Percentiles rank a stretch among this genome's conserved stretches.
phyloP scores from a whole-genome alignment of 1,140 invertebrate species.

The Hetaerina americana region DNA sequence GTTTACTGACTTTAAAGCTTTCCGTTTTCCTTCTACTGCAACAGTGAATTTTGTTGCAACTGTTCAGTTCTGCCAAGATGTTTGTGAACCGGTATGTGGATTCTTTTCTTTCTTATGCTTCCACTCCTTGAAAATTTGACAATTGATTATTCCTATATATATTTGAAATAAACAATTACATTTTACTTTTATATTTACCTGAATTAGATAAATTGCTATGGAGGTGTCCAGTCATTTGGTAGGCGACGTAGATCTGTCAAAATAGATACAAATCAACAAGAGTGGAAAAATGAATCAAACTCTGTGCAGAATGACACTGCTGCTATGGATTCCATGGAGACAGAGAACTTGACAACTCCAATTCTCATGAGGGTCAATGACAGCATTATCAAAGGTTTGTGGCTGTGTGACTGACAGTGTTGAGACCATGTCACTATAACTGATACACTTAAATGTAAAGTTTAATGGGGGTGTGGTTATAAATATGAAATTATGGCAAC shows the following conservation, averaged over 20 bases:
- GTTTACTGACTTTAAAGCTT: slow-evolving; percentile 35
- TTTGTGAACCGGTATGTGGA: slow-evolving; percentile 32
- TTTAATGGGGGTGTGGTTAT: too few species aligned
- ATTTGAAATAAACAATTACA: slow-evolving; percentile 2
- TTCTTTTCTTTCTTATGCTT: too few species aligned
- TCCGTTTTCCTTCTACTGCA: slow-evolving; percentile 37
- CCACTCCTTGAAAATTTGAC: not conserved
- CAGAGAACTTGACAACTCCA: too few species aligned
- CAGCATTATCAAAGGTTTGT: too few species aligned
- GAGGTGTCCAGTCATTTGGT: slow-evolving; percentile 26
- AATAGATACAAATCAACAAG: slow-evolving; percentile 11
- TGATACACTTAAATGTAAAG: too few species aligned
- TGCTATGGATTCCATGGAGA: too few species aligned
- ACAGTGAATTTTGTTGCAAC: slow-evolving; percentile 38
- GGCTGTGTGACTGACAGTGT: too few species aligned
- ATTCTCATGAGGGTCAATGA: too few species aligned
- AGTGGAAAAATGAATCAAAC: slow-evolving; percentile 7
- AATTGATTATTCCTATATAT: slow-evolving; percentile 7
- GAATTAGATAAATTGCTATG: slow-evolving; percentile 4
- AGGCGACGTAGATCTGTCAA: slow-evolving; percentile 18
- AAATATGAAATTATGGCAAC: too few species aligned
- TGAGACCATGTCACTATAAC: too few species aligned
- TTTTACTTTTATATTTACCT: slow-evolving; percentile 5
- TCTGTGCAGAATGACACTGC: not conserved
- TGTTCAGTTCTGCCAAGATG: slow-evolving; percentile 38